Percentiles rank a stretch among this genome's conserved stretches.
Conservation (phyloP, 2,888 invertebrate species). For the Dolichopus griseipennis region DNA sequence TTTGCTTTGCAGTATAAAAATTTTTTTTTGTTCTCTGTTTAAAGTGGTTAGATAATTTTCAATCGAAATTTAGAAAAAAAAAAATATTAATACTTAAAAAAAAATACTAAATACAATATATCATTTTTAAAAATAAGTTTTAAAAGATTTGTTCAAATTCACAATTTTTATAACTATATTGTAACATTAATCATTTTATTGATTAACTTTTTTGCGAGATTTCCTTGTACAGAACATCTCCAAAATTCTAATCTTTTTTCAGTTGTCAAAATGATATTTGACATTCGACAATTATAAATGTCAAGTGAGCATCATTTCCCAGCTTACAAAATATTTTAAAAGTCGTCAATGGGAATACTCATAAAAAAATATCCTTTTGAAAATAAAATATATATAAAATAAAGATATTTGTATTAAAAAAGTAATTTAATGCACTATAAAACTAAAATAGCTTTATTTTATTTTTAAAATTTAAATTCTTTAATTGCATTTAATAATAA, state of each 20-base stretch:
- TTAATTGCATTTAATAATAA: too few species aligned
- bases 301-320: not conserved
- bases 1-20: not conserved
- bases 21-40: not conserved
- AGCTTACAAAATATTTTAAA: too few species aligned
- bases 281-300: not conserved
- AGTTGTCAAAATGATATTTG: not conserved
- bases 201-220: conserved; percentile 3
- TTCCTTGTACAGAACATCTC: conserved; percentile 4
- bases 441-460: too few species aligned
- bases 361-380: too few species aligned
- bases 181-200: not conserved
- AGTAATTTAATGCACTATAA: too few species aligned
- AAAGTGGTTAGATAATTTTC: not conserved
- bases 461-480: too few species aligned
- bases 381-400: too few species aligned
- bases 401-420: too few species aligned
- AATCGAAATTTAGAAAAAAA: not conserved
- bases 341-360: too few species aligned
- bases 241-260: conserved; percentile 3
- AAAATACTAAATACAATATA: not conserved
- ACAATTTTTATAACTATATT: not conserved
- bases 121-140: not conserved
- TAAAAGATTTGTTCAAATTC: not conserved
- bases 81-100: not conserved